These are phyloP conservation scores for Phthorimaea operculella DNA, from an alignment of 1,140 invertebrate species.

Conservation along the genomic window DNA sequence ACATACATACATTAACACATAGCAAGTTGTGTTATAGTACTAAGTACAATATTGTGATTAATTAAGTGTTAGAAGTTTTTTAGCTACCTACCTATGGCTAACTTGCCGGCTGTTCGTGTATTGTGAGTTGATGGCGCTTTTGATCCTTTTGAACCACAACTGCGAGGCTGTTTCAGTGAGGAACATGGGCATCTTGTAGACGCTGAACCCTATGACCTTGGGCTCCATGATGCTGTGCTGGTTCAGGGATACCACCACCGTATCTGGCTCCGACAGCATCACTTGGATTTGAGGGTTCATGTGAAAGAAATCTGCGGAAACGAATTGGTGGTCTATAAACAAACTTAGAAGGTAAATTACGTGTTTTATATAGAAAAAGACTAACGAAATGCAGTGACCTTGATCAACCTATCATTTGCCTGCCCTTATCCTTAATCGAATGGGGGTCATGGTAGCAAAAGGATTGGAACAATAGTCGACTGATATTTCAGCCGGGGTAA, in stretches of 20 bases:
- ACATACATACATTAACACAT: too few species aligned
- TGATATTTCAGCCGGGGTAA: too few species aligned
- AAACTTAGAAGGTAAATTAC: background rate
- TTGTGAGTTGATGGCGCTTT: conserved; percentile 89
- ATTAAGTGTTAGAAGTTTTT: too few species aligned
- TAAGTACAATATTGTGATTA: too few species aligned
- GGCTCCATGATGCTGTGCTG: conserved; percentile 93
- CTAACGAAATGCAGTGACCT: too few species aligned
- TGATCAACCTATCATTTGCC: too few species aligned
- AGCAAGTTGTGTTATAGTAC: too few species aligned
- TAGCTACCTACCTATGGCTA: conserved; percentile 62
- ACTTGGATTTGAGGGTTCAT: conserved; percentile 92
- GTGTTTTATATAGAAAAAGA: background rate
- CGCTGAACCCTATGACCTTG: conserved; percentile 93
- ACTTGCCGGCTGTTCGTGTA: conserved; percentile 94
- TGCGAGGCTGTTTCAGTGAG: conserved; percentile 72
- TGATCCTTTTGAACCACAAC: conserved; percentile 88
- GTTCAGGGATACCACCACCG: conserved; percentile 87
- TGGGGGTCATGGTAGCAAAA: too few species aligned
- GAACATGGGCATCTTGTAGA: conserved; percentile 76
- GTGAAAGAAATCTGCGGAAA: conserved; percentile 84
- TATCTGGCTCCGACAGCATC: conserved; percentile 80
- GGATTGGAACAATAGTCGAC: too few species aligned
- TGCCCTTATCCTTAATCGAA: too few species aligned
- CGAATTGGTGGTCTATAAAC: background rate